These are phyloP conservation scores for Achlya flavicornis DNA, from an alignment of 2,888 invertebrate species.

Conservation along the genomic window DNA sequence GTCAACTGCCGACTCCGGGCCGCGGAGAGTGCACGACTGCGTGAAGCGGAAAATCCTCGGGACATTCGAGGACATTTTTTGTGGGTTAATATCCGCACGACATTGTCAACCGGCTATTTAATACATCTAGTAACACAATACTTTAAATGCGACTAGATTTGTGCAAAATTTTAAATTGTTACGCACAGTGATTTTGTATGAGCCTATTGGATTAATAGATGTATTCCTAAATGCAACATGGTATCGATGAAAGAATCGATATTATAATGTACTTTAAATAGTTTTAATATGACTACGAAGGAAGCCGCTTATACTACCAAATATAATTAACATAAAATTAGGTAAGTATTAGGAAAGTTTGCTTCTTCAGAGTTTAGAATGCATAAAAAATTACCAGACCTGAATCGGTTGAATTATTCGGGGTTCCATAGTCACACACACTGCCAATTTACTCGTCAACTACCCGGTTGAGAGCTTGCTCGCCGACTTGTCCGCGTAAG, in stretches of 20 bases:
- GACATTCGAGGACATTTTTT: slow-evolving; percentile 83
- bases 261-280: neutral
- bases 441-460: no score
- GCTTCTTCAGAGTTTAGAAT: no score
- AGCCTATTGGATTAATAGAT: slow-evolving; percentile 75
- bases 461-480: no score
- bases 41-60: slow-evolving; percentile 84
- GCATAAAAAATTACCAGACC: no score
- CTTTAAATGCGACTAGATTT: slow-evolving; percentile 82
- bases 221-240: slow-evolving; percentile 32
- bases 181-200: slow-evolving; percentile 74
- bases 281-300: no score
- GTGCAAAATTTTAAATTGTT: slow-evolving; percentile 82
- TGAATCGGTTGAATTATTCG: no score
- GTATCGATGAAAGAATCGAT: slow-evolving; percentile 15
- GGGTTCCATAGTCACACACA: no score
- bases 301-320: no score
- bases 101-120: slow-evolving; percentile 83
- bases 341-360: no score
- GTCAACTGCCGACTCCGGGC: slow-evolving; percentile 81
- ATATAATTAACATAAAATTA: neutral
- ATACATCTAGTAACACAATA: slow-evolving; percentile 82
- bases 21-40: slow-evolving; percentile 79
- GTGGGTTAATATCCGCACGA: slow-evolving; percentile 83
- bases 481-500: no score